Conservation (phyloP, 2,797 vertebrate genomes). For the Typhlichthys eigenmanni region DNA sequence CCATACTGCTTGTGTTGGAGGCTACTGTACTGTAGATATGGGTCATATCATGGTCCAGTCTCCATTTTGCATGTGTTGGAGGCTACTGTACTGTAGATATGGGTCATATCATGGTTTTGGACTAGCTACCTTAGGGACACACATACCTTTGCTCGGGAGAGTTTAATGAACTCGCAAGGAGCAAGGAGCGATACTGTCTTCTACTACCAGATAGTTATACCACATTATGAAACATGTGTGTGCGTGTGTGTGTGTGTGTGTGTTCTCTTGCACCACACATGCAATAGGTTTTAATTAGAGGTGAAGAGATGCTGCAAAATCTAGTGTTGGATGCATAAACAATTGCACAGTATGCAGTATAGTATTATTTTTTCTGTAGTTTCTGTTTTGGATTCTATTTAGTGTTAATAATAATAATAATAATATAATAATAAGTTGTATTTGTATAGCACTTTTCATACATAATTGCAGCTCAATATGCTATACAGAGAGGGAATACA, state of each 20-base stretch:
- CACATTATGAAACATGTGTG: slow-evolving; percentile 41
- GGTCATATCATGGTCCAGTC: slow-evolving; percentile 51
- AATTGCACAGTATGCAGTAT: too few relatives aligned
- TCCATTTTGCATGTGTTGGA: slow-evolving; percentile 5
- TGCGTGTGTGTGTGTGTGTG: slow-evolving; percentile 33
- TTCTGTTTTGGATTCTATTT: too few relatives aligned
- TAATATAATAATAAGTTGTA: too few relatives aligned
- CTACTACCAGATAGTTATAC: slow-evolving; percentile 68
- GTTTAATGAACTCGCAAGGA: slow-evolving; percentile 67
- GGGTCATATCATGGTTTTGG: slow-evolving; percentile 61
- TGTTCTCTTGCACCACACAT: too few relatives aligned
- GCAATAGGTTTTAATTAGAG: too few relatives aligned
- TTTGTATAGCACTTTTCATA: too few relatives aligned
- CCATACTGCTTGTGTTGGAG: slow-evolving; percentile 16
- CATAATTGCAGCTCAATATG: too few relatives aligned
- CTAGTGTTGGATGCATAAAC: too few relatives aligned
- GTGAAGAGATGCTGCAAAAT: neutral
- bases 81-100: slow-evolving; percentile 45
- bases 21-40: slow-evolving; percentile 45
- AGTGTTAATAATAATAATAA: too few relatives aligned
- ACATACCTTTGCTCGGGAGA: slow-evolving; percentile 58
- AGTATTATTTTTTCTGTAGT: too few relatives aligned
- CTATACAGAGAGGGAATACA: too few relatives aligned
- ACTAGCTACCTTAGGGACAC: slow-evolving; percentile 65
- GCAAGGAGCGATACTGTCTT: slow-evolving; percentile 66